Base-by-base conservation (phyloP, 2,888 invertebrate species). In the Orthosia gracilis region DNA sequence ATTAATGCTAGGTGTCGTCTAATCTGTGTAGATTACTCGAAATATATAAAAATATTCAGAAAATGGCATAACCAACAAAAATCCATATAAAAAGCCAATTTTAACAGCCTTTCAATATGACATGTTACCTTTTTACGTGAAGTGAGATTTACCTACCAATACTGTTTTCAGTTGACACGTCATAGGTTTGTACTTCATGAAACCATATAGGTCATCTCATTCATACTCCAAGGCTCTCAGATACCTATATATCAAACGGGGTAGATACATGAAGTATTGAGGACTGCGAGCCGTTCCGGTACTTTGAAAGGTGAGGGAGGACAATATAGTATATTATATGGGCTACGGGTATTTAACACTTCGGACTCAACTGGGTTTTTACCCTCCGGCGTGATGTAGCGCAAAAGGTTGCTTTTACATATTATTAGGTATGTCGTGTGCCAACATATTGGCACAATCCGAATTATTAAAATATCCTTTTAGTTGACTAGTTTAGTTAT, bases 251-350 rank as follows among this genome's bases (percentile, higher is more conserved):
- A 78, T 77, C 47, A 26, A 62, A 63, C 23, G 61, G 47, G 62
- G 76, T 82, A 77, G 47, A 52, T 64, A 55, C n/a, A 64, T 40
- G 23, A 55, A 61, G 64, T 65, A 79, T 71, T 47, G 52, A 65
- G 71, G 54, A 65, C 52, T 71, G 47, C 17, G 70, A 70, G 31
- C 71, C 83, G 73, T 79, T 80, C 80, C 84, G 84, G 73, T 79
- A 80, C 66, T 80, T 79, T 67, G 57, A 79, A 59, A 72, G 63
- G 79, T 45, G 63, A 70, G 57, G 61, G 26, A 49, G 64, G 61
- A 54, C 58, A 72, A 67, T 50, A 57, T 62, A 50, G 45, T 70
- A 67, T 72, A 79, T 78, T 70, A 65, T 52, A 69, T 26, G 69
- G 59, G 17, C 55, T 50, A 50, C 57, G 61, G 61, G 49, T 54